A percentile compares a stretch with the other conserved stretches of the same genome.
phyloP scores from a whole-genome alignment of 37 sponge, comb jelly and placozoan species.

The Petrosia ficiformis region DNA sequence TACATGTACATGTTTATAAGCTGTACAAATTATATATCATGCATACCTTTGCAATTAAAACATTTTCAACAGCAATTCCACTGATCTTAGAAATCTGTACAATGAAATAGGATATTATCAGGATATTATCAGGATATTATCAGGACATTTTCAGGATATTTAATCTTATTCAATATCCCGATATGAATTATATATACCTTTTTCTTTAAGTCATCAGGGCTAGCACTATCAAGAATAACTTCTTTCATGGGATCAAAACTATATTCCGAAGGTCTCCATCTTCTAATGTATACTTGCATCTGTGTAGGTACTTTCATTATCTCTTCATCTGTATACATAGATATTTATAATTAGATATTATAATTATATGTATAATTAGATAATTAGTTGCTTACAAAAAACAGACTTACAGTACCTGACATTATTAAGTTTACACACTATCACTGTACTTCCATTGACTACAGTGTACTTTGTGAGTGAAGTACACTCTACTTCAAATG shows the following conservation, averaged over 20 bases:
- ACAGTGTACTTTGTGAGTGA: too few species aligned
- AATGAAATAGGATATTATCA: background rate
- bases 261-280: constrained; percentile 78
- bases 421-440: too few species aligned
- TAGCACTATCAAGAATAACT: constrained; percentile 53
- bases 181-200: too few species aligned
- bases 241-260: constrained; percentile 60
- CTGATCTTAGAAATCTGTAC: constrained; percentile 1
- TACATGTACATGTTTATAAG: too few species aligned
- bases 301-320: constrained; percentile 54
- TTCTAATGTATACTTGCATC: constrained; percentile 77
- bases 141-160: background rate
- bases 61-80: too few species aligned
- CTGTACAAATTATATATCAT: too few species aligned
- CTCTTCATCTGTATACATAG: constrained; percentile 56
- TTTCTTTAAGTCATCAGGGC: constrained; percentile 46
- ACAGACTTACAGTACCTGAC: too few species aligned
- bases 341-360: too few species aligned
- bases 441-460: too few species aligned
- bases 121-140: background rate
- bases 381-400: background rate
- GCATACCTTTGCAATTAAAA: too few species aligned
- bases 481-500: too few species aligned
- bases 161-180: background rate
- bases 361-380: too few species aligned